Evolutionary conservation across 2,888 invertebrate species (phyloP), one percentile per base, ranked within the genome.

Genomic region (Drosophila ustulata): DNA sequence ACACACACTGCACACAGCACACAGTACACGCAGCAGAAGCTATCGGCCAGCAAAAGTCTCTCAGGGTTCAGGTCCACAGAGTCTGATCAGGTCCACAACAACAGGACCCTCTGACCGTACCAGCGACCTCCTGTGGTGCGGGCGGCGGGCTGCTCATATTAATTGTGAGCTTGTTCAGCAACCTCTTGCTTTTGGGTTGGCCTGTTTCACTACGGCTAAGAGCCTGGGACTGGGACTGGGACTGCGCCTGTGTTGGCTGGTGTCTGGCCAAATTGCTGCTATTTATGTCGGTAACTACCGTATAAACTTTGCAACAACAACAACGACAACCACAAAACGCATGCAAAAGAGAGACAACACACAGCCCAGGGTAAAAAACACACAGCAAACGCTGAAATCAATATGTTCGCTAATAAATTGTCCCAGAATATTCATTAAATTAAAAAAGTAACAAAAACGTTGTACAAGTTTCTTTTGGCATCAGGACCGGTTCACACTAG

Each of bases 281-380:
- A 92, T 92, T 92, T 92, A 92, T 92, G 92, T 92, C 91, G 91
- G 91, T 91, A 92, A 92, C 92, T 92, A 91, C 91, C 91, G 91
- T 90, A 91, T 91, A 91, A 85, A 91, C 87, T 90, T 90, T 83
- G 78, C 86, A 74, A 83, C 71, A 80, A 71, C 83, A 71, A 71
- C 72, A 73, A 66, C 68, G 68, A 75, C 81, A 76, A 71, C 61
- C 52, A 39, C 57, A 68, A 47, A 57, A 64, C 55, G 64, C 61
- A 78, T 66, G 75, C 71, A 69, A 77, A 64, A 71, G 45, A 77
- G 62, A 74, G 66, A 70, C 65, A 78, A 74, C 78, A 82, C 76
- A 82, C 70, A 70, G 71, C 87, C 39, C 13, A 18, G 39, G 39
- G 13, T 7, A 41, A 39, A 18, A 13, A 18, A 41, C 39, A 41